Conservation (phyloP, 2,888 invertebrate genomes). For the Ectemnius cavifrons region DNA sequence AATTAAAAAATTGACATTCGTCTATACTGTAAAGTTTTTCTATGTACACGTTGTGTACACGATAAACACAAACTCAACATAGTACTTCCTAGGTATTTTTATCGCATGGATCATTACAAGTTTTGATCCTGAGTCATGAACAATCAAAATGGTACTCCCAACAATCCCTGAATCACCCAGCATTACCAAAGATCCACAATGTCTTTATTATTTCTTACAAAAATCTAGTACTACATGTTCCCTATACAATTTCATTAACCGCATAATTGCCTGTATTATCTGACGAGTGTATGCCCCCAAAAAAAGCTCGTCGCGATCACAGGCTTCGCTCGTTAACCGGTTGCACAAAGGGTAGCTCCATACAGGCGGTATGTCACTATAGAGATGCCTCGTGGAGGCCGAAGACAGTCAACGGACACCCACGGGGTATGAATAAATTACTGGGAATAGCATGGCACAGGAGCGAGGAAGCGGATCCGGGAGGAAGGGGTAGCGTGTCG, state of each 20-base stretch:
- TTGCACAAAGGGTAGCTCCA: neutral
- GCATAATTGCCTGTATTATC: too few relatives aligned
- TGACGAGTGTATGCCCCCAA: neutral
- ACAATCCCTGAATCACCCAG: neutral
- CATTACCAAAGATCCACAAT: neutral
- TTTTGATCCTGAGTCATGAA: too few relatives aligned
- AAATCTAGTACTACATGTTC: neutral
- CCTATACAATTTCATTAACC: neutral
- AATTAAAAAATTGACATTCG: too few relatives aligned
- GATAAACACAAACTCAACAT: too few relatives aligned
- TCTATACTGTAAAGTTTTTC: too few relatives aligned
- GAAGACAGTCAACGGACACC: slow-evolving; percentile 32
- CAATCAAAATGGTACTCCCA: neutral
- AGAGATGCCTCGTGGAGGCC: slow-evolving; percentile 13
- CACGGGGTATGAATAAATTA: slow-evolving; percentile 51
- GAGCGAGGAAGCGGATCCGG: slow-evolving; percentile 54
- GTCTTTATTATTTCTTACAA: neutral
- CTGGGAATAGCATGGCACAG: slow-evolving; percentile 48
- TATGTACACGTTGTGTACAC: too few relatives aligned
- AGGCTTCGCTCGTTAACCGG: neutral
- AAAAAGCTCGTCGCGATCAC: neutral
- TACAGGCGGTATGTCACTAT: neutral
- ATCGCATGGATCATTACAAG: too few relatives aligned
- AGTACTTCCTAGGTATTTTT: too few relatives aligned
- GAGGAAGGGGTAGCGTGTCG: slow-evolving; percentile 52